Evolutionary conservation across 2,888 invertebrate species (phyloP), one percentile per base, ranked within the genome.

Genomic region (Sialis fuliginosa): DNA sequence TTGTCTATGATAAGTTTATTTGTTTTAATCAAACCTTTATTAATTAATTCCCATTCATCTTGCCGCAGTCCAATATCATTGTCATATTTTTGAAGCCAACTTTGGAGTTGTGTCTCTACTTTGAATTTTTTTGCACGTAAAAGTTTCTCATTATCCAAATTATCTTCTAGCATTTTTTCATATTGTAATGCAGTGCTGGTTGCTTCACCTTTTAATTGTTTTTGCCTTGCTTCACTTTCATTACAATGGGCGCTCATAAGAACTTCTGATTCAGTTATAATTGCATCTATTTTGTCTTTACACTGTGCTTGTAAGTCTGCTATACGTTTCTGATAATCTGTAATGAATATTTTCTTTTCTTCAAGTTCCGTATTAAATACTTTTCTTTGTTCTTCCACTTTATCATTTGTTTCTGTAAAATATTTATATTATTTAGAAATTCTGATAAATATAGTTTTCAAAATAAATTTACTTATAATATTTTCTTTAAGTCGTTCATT

Each of bases 31-130:
- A 49, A 57, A 60, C 57, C 55, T 48, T 64, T 59, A 1, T 65
- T 63, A 42, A 69, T 62, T 35, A 69, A 67, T 44, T 76, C 77
- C 1, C 70, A 60, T 50, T 74, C 70, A 0, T 61, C 51, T 48
- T 77, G 75, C 51, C 73, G 71, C 43, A 74, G 74, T 0, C 67
- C 68, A 63, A 77, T 72, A 56, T 77, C 77, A 6, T 61, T 48
- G 52, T 78, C 77, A 51, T 74, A 78, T 54, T 74, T 75, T 48
- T 69, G 65, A 6, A 77, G 58, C 73, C 75, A 74, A 35, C 69
- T 71, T 2, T 69, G 53, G 46, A 77, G 55, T 55, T 75, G 73
- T 0, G 71, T 69, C 54, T 77, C 75, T 33, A 71, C 67, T 61
- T 75, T 76, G 47, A 67, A 67, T 53, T 74, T 70, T 52, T 71